A percentile compares a stretch with the other conserved stretches of the same genome.
phyloP scores from a whole-genome alignment of 92 coral and sea anemone genomes.

The Galaxea fascicularis region DNA sequence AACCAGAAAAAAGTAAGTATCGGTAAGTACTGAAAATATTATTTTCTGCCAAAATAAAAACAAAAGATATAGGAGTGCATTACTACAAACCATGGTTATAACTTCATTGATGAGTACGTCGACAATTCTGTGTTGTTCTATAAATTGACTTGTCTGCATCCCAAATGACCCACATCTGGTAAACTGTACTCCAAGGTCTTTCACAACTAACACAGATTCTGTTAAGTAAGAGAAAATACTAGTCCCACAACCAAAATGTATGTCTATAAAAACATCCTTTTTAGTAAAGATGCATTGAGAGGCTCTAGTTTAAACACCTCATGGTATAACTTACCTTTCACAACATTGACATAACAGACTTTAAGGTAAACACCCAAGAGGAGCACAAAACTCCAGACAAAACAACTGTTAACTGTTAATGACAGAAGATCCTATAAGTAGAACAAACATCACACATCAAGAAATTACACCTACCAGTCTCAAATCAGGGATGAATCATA shows the following conservation, averaged over 20 bases:
- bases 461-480: no score
- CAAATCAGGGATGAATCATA: no score
- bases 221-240: background rate
- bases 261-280: background rate
- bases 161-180: constrained; percentile 34
- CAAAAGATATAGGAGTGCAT: background rate
- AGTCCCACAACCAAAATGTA: background rate
- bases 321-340: constrained; percentile 9
- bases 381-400: constrained; percentile 1
- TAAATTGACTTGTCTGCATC: constrained; percentile 23
- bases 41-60: no score
- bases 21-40: no score
- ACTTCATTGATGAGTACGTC: constrained; percentile 50
- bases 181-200: constrained; percentile 50
- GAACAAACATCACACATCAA: background rate
- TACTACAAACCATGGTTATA: constrained; percentile 34
- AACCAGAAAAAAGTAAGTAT: no score
- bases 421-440: constrained; percentile 7
- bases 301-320: background rate
- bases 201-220: constrained; percentile 47
- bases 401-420: constrained; percentile 12
- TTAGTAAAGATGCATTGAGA: no score
- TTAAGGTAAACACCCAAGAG: background rate
- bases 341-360: constrained; percentile 7
- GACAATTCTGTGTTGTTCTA: constrained; percentile 44